These are phyloP conservation scores for Varanus salvator DNA, from an alignment of 2,113 vertebrate genomes.

Conservation along the genomic window DNA sequence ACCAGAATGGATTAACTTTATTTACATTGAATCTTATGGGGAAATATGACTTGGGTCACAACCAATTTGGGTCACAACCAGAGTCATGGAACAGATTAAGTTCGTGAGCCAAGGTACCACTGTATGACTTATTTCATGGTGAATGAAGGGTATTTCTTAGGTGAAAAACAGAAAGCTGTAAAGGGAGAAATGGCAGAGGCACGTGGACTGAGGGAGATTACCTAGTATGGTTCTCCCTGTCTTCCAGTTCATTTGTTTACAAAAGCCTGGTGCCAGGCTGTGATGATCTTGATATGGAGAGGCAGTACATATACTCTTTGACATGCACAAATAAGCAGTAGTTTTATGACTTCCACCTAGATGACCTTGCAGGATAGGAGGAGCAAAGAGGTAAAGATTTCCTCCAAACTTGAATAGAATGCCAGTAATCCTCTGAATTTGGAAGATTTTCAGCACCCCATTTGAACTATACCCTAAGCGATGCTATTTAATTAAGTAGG, in stretches of 20 bases:
- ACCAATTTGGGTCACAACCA: no score
- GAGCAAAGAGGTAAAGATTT: no score
- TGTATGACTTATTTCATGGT: not conserved
- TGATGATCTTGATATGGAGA: not conserved
- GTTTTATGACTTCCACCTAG: no score
- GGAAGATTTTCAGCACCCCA: no score
- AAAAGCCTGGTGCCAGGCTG: not conserved
- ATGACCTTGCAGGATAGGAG: no score
- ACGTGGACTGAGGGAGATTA: not conserved
- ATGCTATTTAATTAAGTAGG: not conserved
- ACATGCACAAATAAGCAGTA: not conserved
- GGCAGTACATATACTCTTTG: not conserved
- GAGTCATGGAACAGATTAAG: no score
- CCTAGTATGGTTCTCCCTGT: not conserved
- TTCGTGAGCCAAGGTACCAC: not conserved
- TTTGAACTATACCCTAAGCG: no score
- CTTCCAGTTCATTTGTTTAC: not conserved
- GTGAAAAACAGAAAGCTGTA: not conserved
- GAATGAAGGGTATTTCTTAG: not conserved
- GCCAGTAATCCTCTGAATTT: no score
- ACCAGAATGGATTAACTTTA: no score
- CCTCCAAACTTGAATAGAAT: no score
- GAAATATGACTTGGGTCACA: no score
- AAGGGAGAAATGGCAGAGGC: not conserved
- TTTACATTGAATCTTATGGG: no score